Percentiles rank a stretch among this genome's conserved stretches.
Evolutionary conservation across 2,113 vertebrate species (phyloP).

Genomic region (Nothobranchius furzeri): DNA sequence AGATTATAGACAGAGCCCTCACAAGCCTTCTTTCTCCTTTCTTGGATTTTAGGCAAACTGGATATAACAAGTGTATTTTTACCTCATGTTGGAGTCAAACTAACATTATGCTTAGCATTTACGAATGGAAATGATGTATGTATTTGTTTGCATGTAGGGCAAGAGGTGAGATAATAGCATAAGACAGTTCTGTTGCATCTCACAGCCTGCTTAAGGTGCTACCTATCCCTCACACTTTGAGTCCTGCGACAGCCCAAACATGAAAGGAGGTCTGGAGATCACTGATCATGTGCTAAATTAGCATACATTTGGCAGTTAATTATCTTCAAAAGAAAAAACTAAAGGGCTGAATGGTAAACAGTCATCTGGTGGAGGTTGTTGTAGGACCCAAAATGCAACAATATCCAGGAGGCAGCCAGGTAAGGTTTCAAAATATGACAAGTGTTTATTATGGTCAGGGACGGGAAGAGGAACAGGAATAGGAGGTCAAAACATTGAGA

Average conservation of each 20-base stretch:
- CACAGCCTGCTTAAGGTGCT: background rate
- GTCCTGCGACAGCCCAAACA: background rate
- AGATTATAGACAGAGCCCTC: background rate
- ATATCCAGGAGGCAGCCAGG: too few species aligned
- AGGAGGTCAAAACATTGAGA: too few species aligned
- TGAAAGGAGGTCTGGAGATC: background rate
- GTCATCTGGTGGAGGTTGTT: too few species aligned
- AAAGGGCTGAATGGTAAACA: background rate
- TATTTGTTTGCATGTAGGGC: background rate
- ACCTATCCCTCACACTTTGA: background rate
- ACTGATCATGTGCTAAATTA: background rate
- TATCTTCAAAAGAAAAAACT: background rate
- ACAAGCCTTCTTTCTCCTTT: background rate
- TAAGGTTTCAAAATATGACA: too few species aligned
- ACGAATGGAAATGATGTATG: background rate
- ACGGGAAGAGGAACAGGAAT: too few species aligned
- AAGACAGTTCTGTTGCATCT: slow-evolving; percentile 1
- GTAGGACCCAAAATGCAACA: too few species aligned
- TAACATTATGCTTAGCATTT: background rate
- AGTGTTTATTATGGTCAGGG: too few species aligned
- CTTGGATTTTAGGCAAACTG: background rate
- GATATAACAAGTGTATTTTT: background rate
- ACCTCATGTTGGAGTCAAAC: background rate
- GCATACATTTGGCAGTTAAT: background rate
- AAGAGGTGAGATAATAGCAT: background rate